Evolutionary conservation across 2,113 vertebrate genomes (phyloP), one percentile per base, ranked within the genome.

Genomic region (Antidorcas marsupialis): DNA sequence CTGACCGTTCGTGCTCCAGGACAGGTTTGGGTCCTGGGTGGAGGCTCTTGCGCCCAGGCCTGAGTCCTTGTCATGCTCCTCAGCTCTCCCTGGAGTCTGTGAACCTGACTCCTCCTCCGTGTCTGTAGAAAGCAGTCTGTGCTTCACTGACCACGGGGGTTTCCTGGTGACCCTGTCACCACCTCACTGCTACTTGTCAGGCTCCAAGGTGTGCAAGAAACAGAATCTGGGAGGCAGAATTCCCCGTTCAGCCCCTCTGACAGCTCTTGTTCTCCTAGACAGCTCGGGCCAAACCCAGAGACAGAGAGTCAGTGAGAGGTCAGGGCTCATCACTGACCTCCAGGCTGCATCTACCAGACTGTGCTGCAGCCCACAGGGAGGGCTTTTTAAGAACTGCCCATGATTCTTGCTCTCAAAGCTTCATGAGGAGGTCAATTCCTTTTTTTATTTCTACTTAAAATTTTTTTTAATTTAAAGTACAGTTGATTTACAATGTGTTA

Each of bases 1-100:
- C 30, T 13, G 43, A 28, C 16, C 2, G 0, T 8, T 36, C 5
- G 17, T 14, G 52, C 13, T 74, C 12, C 2, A 6, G 89, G 33
- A 16, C 64, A 62, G 62, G 13, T 33, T 53, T 39, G 74, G 13
- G 71, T 39, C 33, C 5, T 23, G 21, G 30, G 6, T 8, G 12
- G 12, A 25, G 47, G 13, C 30, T 10, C 16, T 27, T 91, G 45
- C 3, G 6, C 43, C 30, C 39, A 55, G 85, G 36, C 23, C 94
- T 81, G 71, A 87, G 57, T 87, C 30, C n/a, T 36, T 9, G n/a
- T 39, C 83, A 39, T 1, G 13, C 33, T 64, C 39, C 39, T 47
- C 36, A 17, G 10, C n/a, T 27, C 28, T 59, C 59, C 50, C 39
- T 0, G 9, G 30, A 55, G 28, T 23, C 59, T 14, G 19, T 82